Evolutionary conservation across 2,888 invertebrate species (phyloP), one percentile per base, ranked within the genome.

Genomic region (Willowsia nigromaculata): DNA sequence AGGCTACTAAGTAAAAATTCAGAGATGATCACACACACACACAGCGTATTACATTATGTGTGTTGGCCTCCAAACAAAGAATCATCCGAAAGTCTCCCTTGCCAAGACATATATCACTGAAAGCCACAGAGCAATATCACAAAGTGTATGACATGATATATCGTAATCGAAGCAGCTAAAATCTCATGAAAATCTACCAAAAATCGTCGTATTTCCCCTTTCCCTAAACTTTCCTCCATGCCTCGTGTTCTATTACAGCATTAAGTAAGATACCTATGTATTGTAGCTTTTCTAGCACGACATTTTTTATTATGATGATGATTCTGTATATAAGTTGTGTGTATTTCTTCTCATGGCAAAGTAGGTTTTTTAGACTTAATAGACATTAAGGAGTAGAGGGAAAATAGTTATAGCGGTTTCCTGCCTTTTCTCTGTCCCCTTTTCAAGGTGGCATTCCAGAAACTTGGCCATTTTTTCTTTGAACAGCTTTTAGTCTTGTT

Each of bases 101-200:
- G 91, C 90, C 91, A 90, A 88, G 84, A 90, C 90, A 91, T 91
- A 91, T 90, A 90, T 91, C 90, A 91, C 90, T 84, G 86, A 47
- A 88, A 88, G 84, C 74, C 85, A 85, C 87, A 88, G 74, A 89
- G 76, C 90, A 87, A 90, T 90, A 90, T 91, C 90, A 88, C 87
- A 81, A 90, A 89, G 90, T 87, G 87, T 90, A 91, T 90, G 90
- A 90, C 87, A 89, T 90, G 82, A 88, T 88, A 85, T 90, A 89
- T 90, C 89, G 82, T 50, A 87, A 78, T 85, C 85, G 81, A 87
- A 87, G 56, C 71, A 82, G 59, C 76, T 85, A 81, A 91, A 90
- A 91, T 91, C 90, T 90, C 88, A 86, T 71, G 82, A 88, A 90
- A 90, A 88, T 90, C 90, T 59, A 85, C 71, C 68, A 84, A 81